Percentiles rank a stretch among this genome's conserved stretches.
phyloP scores from a whole-genome alignment of 2,113 vertebrate genomes.

The Notiomystis cincta region DNA sequence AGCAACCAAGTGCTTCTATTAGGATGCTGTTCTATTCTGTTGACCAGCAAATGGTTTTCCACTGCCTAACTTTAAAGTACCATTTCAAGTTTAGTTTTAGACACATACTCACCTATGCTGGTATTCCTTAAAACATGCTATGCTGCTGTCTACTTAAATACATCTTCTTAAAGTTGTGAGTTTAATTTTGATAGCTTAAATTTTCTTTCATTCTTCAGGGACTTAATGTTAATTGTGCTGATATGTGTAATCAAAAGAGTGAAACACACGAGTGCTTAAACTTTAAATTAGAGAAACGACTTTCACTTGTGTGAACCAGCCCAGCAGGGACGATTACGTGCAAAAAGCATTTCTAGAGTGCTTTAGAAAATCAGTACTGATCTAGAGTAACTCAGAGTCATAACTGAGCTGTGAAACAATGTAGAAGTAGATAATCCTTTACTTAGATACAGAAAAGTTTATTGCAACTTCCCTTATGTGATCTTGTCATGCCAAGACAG shows the following conservation, averaged over 20 bases:
- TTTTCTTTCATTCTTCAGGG: neutral
- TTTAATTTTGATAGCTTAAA: neutral
- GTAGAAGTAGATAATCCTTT: neutral
- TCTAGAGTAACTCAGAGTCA: neutral
- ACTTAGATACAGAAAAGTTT: neutral
- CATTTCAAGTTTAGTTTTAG: neutral
- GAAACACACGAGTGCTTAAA: neutral
- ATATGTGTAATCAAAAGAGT: neutral
- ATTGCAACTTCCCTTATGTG: rapidly evolving
- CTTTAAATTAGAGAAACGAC: neutral
- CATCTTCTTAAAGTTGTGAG: neutral
- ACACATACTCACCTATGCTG: rapidly evolving
- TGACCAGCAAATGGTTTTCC: neutral
- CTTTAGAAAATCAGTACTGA: neutral
- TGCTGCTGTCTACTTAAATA: neutral
- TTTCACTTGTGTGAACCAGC: neutral
- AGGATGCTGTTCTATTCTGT: neutral
- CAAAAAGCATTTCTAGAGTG: neutral
- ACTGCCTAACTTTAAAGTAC: neutral
- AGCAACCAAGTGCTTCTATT: neutral
- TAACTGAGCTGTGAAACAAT: neutral
- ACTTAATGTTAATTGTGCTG: neutral
- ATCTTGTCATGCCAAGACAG: neutral
- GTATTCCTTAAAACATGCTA: neutral
- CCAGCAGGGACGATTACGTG: no score